phyloP scores from a whole-genome alignment of 2,113 vertebrate species.

The Siphamia tubifer region DNA sequence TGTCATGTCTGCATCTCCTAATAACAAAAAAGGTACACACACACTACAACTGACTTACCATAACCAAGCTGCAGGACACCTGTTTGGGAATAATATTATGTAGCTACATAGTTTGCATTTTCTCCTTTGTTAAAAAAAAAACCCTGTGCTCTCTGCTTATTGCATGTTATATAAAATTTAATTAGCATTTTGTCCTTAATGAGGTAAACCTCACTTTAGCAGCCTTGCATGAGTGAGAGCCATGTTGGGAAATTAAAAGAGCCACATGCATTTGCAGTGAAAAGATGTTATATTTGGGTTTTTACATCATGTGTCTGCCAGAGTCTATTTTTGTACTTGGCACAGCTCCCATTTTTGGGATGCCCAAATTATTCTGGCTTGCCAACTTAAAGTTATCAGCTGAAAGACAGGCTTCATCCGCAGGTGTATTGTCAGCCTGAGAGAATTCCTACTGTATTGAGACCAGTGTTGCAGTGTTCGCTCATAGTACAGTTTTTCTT shows the following conservation, averaged over 20 bases:
- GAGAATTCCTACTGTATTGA: not conserved
- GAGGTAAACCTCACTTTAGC: constrained; percentile 13
- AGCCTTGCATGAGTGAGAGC: constrained; percentile 8
- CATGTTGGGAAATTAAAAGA: constrained; percentile 35
- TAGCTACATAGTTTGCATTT: not conserved
- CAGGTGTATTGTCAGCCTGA: constrained; percentile 25
- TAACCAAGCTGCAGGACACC: not conserved
- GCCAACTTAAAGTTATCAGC: constrained; percentile 37
- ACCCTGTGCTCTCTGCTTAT: not conserved
- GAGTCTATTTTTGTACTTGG: constrained; percentile 17
- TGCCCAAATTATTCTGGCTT: constrained; percentile 27
- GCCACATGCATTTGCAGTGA: not conserved
- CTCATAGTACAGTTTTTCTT: too few species aligned
- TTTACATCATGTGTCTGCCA: constrained; percentile 2
- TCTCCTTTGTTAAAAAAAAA: not conserved
- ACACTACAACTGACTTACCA: too few species aligned
- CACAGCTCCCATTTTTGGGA: constrained; percentile 25
- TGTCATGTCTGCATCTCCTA: constrained; percentile 1
- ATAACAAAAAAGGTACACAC: too few species aligned
- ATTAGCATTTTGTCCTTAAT: constrained; percentile 8
- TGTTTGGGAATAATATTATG: not conserved
- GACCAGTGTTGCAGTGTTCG: not conserved
- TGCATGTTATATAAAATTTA: constrained; percentile 18
- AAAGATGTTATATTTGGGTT: constrained; percentile 6
- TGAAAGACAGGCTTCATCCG: constrained; percentile 25